phyloP scores from a whole-genome alignment of 2,797 vertebrate genomes.

The Yasuhikotakia modesta region DNA sequence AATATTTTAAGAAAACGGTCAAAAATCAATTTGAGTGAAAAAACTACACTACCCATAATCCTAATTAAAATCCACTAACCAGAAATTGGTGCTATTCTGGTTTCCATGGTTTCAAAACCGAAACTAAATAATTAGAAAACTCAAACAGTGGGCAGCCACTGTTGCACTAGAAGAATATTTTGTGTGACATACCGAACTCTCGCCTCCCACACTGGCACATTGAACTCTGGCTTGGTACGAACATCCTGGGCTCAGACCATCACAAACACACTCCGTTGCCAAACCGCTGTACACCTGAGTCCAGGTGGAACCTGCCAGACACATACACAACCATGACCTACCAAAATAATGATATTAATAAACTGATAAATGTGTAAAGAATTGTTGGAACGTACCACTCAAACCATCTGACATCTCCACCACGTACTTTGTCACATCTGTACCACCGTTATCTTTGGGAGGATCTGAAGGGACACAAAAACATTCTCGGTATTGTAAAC shows the following conservation, averaged over 20 bases:
- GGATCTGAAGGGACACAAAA: conserved; percentile 75
- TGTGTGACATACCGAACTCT: conserved; percentile 84
- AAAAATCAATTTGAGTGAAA: neutral
- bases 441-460: conserved; percentile 91
- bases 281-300: conserved; percentile 86
- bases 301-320: conserved; percentile 84
- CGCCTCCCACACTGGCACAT: conserved; percentile 91
- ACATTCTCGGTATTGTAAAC: neutral
- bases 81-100: neutral
- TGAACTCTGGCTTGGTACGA: conserved; percentile 87
- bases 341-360: neutral
- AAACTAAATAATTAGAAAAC: neutral
- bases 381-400: conserved; percentile 77
- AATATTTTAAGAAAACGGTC: neutral
- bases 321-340: conserved; percentile 37
- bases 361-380: neutral
- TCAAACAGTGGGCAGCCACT: too few species aligned
- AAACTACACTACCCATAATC: neutral
- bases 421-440: conserved; percentile 86
- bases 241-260: conserved; percentile 88
- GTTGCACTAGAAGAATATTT: too few species aligned
- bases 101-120: neutral
- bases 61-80: neutral
- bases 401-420: conserved; percentile 89
- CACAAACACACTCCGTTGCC: conserved; percentile 85